Conservation (phyloP, 2,888 invertebrate genomes). For the Polydrusus cervinus region DNA sequence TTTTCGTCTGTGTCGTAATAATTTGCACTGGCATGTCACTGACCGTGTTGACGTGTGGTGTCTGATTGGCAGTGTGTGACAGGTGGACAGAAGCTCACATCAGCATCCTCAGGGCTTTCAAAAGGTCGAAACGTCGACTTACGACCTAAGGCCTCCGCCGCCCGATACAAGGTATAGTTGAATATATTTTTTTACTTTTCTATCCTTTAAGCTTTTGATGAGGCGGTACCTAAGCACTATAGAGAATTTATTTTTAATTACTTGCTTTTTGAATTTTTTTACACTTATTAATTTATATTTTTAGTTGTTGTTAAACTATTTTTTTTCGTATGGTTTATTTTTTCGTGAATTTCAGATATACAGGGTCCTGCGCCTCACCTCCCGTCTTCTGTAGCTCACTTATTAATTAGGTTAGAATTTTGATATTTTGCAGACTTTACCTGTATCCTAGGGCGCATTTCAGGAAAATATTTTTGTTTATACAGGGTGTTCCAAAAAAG, state of each 20-base stretch:
- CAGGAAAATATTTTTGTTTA: too few relatives aligned
- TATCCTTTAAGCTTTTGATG: constrained; percentile 15
- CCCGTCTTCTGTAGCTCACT: too few relatives aligned
- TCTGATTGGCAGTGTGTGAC: constrained; percentile 64
- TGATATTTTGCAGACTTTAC: too few relatives aligned
- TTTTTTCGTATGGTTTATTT: too few relatives aligned
- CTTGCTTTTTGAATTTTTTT: constrained; percentile 18
- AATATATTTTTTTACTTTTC: constrained; percentile 11
- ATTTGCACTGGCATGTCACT: constrained; percentile 50
- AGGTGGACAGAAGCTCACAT: constrained; percentile 66
- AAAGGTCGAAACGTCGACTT: constrained; percentile 58
- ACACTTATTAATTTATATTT: neutral
- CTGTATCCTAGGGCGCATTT: too few relatives aligned
- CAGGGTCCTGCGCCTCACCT: too few relatives aligned
- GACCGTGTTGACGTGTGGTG: constrained; percentile 63
- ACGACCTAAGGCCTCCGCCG: constrained; percentile 68
- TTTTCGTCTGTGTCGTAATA: constrained; percentile 33
- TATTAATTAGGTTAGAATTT: too few relatives aligned
- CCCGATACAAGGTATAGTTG: constrained; percentile 63
- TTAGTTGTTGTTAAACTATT: too few relatives aligned
- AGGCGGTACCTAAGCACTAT: constrained; percentile 8
- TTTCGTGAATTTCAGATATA: too few relatives aligned
- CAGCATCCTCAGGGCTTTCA: constrained; percentile 55
- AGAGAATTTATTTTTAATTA: constrained; percentile 10
- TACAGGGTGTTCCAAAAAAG: too few relatives aligned